Evolutionary conservation across 2,797 vertebrate species (phyloP), one percentile per base, ranked within the genome.

Genomic region (Pipistrellus pygmaeus): DNA sequence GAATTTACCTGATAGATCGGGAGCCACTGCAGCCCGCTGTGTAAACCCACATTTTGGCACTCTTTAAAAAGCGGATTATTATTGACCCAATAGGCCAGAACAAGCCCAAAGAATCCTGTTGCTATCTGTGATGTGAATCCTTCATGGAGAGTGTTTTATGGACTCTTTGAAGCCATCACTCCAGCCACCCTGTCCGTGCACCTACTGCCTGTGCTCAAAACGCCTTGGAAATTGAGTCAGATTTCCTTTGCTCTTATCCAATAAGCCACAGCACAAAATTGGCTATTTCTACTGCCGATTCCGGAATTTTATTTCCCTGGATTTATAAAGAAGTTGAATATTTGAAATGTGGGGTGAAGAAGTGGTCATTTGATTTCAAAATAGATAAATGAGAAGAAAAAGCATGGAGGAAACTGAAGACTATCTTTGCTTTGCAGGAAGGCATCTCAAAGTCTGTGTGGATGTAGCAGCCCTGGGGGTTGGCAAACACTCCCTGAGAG

Each of bases 21-120:
- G 92, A 97, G 96, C 96, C 96, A 96, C 96, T 97, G 96, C 23
- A 0, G 84, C 32, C 89, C 76, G 96, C 97, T 97, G 96, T 84
- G 94, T 97, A 97, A 98, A 98, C 97, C 98, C 98, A 95, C 97
- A 98, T 97, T 97, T 97, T 96, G 98, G 96, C 97, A 97, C 96
- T 97, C 98, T 98, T 98, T 98, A 97, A 98, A 98, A 98, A 98
- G 97, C 96, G 96, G 97, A 97, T 97, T 98, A 97, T 98, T 97
- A 98, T 97, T 97, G 98, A 98, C 98, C 97, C 98, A 96, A 97
- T 93, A 98, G 97, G 98, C 97, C 97, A 78, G 97, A 97, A 97
- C 98, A 97, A 95, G 95, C 98, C 96, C 98, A 98, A 98, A 98
- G 97, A 98, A 98, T 96, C 97, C 98, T 97, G 97, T 98, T 97